Conservation (phyloP, 2,113 vertebrate species). For the Protobothrops flavoviridis region DNA sequence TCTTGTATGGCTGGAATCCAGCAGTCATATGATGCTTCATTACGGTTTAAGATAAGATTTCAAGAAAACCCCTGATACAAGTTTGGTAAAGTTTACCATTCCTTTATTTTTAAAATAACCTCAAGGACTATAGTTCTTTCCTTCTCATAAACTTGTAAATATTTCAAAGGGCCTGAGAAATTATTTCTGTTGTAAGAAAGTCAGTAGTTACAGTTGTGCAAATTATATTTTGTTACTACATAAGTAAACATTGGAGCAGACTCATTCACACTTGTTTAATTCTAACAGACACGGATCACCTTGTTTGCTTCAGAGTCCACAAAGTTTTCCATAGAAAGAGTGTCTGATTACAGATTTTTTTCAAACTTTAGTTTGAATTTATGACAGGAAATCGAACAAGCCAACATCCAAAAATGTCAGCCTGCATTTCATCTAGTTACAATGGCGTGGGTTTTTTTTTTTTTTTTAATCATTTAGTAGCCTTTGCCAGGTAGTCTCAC, state of each 20-base stretch:
- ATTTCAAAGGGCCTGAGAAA: neutral
- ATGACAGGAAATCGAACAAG: neutral
- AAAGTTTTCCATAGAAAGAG: neutral
- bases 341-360: neutral
- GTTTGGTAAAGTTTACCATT: neutral
- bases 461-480: neutral
- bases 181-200: neutral
- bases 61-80: neutral
- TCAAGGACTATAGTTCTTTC: neutral
- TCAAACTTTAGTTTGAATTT: neutral
- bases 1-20: neutral
- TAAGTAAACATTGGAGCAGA: slow-evolving; percentile 9
- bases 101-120: neutral
- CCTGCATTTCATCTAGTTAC: slow-evolving; percentile 18
- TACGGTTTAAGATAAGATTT: neutral
- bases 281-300: neutral
- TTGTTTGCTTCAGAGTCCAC: neutral
- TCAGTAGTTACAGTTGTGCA: slow-evolving; percentile 18
- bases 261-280: slow-evolving; percentile 7
- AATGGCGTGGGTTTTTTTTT: neutral
- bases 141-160: neutral
- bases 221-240: slow-evolving; percentile 10
- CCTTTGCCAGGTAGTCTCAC: neutral
- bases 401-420: neutral
- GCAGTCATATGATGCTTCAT: neutral